A percentile compares a stretch with the other conserved stretches of the same genome.
Evolutionary conservation across 2,113 vertebrate genomes (phyloP).

Genomic region (Tupaia chinensis): DNA sequence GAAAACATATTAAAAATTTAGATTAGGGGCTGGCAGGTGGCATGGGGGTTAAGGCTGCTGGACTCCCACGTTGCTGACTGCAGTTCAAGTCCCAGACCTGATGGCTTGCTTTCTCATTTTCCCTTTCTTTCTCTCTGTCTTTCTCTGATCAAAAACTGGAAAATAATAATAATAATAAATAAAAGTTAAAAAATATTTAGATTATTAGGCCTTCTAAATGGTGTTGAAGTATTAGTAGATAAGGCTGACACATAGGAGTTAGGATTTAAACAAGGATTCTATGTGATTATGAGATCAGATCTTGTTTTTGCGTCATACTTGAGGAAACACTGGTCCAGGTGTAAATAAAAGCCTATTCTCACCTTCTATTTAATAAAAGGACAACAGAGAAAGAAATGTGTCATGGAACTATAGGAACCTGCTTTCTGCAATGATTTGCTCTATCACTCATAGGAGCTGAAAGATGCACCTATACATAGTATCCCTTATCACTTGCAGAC

Average conservation of each 20-base stretch:
- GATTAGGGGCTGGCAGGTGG: not conserved
- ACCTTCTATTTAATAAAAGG: not conserved
- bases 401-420: not conserved
- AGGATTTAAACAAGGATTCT: slow-evolving; percentile 18
- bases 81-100: too few species aligned
- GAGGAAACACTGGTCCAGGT: not conserved
- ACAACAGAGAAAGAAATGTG: not conserved
- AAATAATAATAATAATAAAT: not conserved
- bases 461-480: not conserved
- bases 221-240: not conserved
- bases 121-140: too few species aligned
- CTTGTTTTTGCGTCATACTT: not conserved
- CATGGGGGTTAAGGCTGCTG: too few species aligned
- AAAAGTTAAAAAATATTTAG: too few species aligned
- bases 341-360: slow-evolving; percentile 3
- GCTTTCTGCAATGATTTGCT: not conserved
- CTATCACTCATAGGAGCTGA: not conserved
- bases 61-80: too few species aligned
- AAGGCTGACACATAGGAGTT: not conserved
- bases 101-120: too few species aligned
- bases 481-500: not conserved
- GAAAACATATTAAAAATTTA: slow-evolving; percentile 11
- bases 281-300: not conserved
- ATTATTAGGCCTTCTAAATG: too few species aligned
- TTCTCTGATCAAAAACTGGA: too few species aligned